Evolutionary conservation across 1,140 invertebrate genomes (phyloP), one percentile per base, ranked within the genome.

Genomic region (Hyles euphorbiae): DNA sequence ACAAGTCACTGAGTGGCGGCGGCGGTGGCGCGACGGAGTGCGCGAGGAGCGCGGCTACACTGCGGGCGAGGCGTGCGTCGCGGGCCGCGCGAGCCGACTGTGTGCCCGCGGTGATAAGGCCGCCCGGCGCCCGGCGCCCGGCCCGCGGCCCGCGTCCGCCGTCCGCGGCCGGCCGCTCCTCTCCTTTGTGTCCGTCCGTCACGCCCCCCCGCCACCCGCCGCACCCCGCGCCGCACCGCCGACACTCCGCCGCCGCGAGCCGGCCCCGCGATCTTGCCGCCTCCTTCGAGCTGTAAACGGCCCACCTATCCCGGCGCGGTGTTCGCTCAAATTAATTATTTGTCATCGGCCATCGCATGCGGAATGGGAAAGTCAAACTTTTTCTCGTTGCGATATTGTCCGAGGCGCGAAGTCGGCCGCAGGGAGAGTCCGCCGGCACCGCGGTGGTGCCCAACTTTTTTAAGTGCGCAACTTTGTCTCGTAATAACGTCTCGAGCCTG

Each of bases 321-420:
- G 83, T 86, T 86, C 80, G 79, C 76, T 78, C 76, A 80, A 47
- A 84, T 85, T 84, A 87, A 88, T 83, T 83, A 69, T 66, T 64
- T 55, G 61, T 63, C 78, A 80, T 81, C 76, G 45, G 61, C 61
- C 78, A 80, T 81, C 76, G 45, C 44, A 48, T n/a, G 33, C 45
- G 22, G 32, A 5, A 48, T 22, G n/a, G 46, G 12, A 48, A 5
- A 5, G n/a, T 48, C 12, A 48, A 22, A 40, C 2, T 40, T 40
- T 40, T 40, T 40, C 36, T 40, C 36, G 36, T 5, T 40, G 36
- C n/a, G 5, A 48, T 22, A 11, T 48, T 48, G n/a, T 48, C n/a
- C 46, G 36, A 44, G 53, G 10, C 5, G 53, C 34, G 36, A 69
- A 65, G 63, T 68, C 65, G 60, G 7, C 33, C 53, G 46, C 45